phyloP scores from a whole-genome alignment of 2,888 invertebrate species.

The Acrobasis repandana region DNA sequence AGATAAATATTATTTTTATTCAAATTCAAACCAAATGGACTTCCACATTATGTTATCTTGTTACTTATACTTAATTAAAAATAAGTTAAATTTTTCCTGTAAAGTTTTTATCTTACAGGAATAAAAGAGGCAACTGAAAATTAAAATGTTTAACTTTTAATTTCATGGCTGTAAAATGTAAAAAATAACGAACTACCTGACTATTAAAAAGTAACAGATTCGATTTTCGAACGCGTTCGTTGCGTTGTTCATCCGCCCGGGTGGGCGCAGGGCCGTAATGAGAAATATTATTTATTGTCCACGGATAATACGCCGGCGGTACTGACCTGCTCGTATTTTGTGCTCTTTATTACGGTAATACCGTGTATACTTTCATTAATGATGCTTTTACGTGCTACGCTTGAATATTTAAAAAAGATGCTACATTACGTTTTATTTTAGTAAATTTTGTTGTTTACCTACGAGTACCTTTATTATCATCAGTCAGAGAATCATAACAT shows the following conservation, averaged over 20 bases:
- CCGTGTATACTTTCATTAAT: constrained; percentile 40
- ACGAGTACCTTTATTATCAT: background rate
- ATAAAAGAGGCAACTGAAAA: too few species aligned
- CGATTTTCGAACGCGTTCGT: constrained; percentile 27
- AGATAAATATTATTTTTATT: background rate
- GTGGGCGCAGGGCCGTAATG: constrained; percentile 49
- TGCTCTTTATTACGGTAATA: constrained; percentile 46
- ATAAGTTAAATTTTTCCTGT: too few species aligned
- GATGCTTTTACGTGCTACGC: constrained; percentile 30
- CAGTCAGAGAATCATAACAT: too few species aligned
- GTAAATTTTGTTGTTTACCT: background rate
- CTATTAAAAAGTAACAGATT: constrained; percentile 5
- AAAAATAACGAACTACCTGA: background rate
- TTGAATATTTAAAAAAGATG: constrained; percentile 19
- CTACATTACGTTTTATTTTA: background rate
- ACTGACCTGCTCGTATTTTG: constrained; percentile 42
- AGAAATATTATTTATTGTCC: constrained; percentile 73
- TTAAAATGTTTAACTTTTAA: too few species aligned
- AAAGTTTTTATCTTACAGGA: too few species aligned
- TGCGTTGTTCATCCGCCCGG: background rate
- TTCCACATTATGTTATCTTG: too few species aligned
- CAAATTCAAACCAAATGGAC: background rate
- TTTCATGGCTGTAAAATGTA: background rate
- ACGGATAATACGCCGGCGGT: constrained; percentile 37
- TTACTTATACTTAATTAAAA: too few species aligned